Evolutionary conservation across 1,140 invertebrate species (phyloP), one percentile per base, ranked within the genome.

Genomic region (Atopsyche davidsoni): DNA sequence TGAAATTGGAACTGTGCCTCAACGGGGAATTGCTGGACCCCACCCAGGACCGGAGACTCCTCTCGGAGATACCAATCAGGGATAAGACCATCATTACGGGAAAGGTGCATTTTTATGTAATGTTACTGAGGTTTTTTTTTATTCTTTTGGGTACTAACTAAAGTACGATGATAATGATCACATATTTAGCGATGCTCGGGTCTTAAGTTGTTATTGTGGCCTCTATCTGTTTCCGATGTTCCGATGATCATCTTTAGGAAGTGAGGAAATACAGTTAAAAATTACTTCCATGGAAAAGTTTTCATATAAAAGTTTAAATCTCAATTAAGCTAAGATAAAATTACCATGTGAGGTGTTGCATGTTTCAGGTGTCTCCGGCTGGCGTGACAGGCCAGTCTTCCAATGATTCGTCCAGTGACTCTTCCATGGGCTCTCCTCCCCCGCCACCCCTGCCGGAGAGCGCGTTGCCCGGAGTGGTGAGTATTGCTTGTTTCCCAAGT

Each of bases 31-130:
- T 86, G 4, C 74, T 96, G 38, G 93, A 96, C 63, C 82, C 86
- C 25, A 77, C 80, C 31, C 90, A 95, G 59, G 92, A 96, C 69
- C 81, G 86, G 57, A 91, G 92, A 76, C 79, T 92, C 14, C 77
- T 97, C 24, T 87, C 85, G 13, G 86, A 95, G 64, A 83, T 93
- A 62, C 85, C 86, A 35, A 76, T 95, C 36, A 75, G 89, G 58
- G 92, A 97, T 72, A 96, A 96, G 83, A 88, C 86, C 77, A 86
- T 95, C 40, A 79, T 98, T 50, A 86, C 88, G 53, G 93, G 87
- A 11, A 96, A 96, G 73, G 77, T 62, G 60, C 38, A 51, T 14
- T 40, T 47, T 17, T n/a, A n/a, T n/a, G n/a, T n/a, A n/a, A n/a
- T n/a, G n/a, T n/a, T n/a, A n/a, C n/a, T n/a, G n/a, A n/a, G n/a